A percentile compares a stretch with the other conserved stretches of the same genome.
Conservation (phyloP, 2,797 vertebrate genomes). For the Dipus sagitta region DNA sequence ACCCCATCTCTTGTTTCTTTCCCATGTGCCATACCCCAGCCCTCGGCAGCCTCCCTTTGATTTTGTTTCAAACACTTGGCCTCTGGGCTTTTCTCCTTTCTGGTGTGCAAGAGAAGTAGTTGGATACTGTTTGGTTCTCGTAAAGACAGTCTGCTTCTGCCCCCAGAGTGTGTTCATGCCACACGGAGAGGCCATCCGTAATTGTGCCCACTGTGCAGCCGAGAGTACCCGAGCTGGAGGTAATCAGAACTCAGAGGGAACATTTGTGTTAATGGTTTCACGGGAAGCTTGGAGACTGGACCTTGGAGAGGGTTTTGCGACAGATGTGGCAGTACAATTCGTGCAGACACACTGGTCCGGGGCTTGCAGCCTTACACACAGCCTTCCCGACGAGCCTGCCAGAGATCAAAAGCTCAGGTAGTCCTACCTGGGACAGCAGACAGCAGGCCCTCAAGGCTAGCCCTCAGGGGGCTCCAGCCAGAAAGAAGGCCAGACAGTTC, state of each 20-base stretch:
- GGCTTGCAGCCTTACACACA: neutral
- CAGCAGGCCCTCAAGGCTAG: neutral
- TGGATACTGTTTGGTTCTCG: slow-evolving; percentile 14
- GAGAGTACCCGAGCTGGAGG: neutral
- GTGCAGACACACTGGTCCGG: neutral
- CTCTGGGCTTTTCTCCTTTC: slow-evolving; percentile 7
- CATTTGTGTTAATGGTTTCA: slow-evolving; percentile 26
- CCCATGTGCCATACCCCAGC: no score
- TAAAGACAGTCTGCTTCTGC: slow-evolving; percentile 41
- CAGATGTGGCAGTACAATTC: neutral
- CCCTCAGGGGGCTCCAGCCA: neutral
- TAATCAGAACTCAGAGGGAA: slow-evolving; percentile 38
- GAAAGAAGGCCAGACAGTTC: neutral
- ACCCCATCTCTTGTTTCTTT: neutral
- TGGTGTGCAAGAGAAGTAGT: neutral
- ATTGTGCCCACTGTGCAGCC: neutral
- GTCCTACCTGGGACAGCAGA: neutral
- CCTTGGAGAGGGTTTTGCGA: neutral
- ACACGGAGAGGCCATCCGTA: neutral
- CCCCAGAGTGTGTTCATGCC: neutral
- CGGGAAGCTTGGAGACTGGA: neutral
- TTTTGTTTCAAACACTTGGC: neutral
- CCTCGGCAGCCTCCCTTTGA: no score
- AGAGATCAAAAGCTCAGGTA: neutral
- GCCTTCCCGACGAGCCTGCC: neutral